A percentile compares a stretch with the other conserved stretches of the same genome.
Evolutionary conservation across 1,140 invertebrate species (phyloP).

Genomic region (Solenopsis fugax): DNA sequence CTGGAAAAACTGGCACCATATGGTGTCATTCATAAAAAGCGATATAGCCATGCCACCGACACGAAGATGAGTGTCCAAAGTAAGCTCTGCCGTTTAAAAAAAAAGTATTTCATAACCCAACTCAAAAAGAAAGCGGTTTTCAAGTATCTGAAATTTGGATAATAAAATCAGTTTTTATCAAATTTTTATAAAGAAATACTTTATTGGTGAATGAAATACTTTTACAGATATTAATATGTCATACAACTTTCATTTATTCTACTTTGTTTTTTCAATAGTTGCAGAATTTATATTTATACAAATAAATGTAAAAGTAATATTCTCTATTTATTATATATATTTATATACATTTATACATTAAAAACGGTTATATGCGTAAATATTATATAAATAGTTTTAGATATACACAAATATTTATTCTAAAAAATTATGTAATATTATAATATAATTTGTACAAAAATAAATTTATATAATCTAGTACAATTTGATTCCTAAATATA

Average conservation of each 20-base stretch:
- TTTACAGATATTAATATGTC: background rate
- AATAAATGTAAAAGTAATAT: background rate
- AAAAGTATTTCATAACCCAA: conserved; percentile 48
- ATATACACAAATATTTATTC: background rate
- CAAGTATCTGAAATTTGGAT: conserved; percentile 42
- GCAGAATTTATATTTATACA: background rate
- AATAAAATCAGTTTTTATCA: conserved; percentile 68
- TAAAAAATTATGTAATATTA: background rate
- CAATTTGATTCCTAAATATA: background rate
- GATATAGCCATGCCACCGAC: conserved; percentile 63
- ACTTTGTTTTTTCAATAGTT: conserved; percentile 1
- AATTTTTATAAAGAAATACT: conserved; percentile 32
- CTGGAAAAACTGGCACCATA: conserved; percentile 56
- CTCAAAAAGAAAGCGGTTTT: conserved; percentile 26
- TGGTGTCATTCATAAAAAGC: conserved; percentile 68
- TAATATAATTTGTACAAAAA: background rate
- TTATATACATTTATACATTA: no score
- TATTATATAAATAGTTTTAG: background rate
- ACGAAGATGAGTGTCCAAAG: conserved; percentile 62
- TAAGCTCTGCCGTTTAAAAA: conserved; percentile 57
- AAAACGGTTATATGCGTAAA: background rate
- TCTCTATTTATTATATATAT: no score
- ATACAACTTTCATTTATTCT: background rate
- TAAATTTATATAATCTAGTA: background rate
- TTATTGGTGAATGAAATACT: background rate